phyloP scores from a whole-genome alignment of 37 sponge, comb jelly and placozoan species.

The Spongilla lacustris region DNA sequence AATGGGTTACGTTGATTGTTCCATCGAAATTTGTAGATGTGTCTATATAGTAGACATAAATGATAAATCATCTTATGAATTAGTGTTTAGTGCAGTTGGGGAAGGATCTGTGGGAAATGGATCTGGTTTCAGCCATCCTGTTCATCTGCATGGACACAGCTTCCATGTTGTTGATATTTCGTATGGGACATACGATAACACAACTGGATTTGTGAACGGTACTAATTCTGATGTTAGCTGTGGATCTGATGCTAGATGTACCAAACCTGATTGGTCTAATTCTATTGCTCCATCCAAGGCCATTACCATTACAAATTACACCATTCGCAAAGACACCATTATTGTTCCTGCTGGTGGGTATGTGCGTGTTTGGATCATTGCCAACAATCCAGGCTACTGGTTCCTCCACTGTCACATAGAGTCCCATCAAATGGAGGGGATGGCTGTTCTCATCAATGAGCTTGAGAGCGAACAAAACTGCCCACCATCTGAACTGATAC shows the following conservation, averaged over 20 bases:
- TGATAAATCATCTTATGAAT: constrained; percentile 6
- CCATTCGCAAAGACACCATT: constrained; percentile 72
- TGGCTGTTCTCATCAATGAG: constrained; percentile 61
- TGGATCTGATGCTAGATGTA: constrained; percentile 16
- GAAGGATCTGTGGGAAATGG: neutral
- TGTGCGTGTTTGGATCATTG: constrained; percentile 53
- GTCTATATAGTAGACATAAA: neutral
- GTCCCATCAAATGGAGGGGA: constrained; percentile 69
- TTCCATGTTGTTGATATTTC: constrained; percentile 67
- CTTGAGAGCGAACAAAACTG: constrained; percentile 2
- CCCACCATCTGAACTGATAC: constrained; percentile 26
- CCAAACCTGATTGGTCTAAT: constrained; percentile 5
- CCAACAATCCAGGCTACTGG: constrained; percentile 81
- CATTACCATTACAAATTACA: neutral
- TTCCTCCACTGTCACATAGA: constrained; percentile 86
- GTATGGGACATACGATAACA: constrained; percentile 54
- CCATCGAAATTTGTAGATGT: constrained; percentile 1
- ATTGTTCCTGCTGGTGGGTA: constrained; percentile 79
- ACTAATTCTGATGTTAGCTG: constrained; percentile 19
- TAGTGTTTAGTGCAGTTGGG: constrained; percentile 32
- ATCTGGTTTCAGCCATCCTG: constrained; percentile 48
- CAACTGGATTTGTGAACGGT: constrained; percentile 7
- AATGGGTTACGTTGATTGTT: too few species aligned
- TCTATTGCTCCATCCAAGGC: too few species aligned
- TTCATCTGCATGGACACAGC: constrained; percentile 81